Evolutionary conservation across 2,113 vertebrate genomes (phyloP).

Genomic region (Oceanites oceanicus): DNA sequence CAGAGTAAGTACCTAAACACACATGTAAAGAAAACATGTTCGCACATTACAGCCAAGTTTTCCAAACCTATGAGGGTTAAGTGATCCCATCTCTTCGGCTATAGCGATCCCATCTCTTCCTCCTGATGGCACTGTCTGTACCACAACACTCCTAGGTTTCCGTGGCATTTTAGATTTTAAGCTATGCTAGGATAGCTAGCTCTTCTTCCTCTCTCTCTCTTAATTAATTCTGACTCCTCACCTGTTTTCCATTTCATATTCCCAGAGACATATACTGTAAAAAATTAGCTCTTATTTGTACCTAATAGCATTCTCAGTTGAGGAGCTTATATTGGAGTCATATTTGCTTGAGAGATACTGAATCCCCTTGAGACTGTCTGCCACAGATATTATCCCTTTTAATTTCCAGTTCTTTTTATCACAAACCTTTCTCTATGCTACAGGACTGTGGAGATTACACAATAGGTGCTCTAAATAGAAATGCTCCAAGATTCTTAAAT

Average conservation of each 20-base stretch:
- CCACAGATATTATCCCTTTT: slow-evolving; percentile 63
- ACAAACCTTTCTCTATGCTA: slow-evolving; percentile 27
- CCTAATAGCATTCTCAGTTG: slow-evolving; percentile 53
- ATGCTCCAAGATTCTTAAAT: slow-evolving; percentile 28
- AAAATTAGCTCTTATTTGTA: slow-evolving; percentile 68
- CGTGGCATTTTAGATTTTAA: not conserved
- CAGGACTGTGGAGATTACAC: not conserved
- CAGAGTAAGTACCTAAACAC: not conserved
- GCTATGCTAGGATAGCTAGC: not conserved
- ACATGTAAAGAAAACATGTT: not conserved
- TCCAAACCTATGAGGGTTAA: not conserved
- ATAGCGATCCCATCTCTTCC: not conserved
- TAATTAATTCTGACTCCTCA: slow-evolving; percentile 53
- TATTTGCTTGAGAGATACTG: slow-evolving; percentile 49
- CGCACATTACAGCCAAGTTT: not conserved
- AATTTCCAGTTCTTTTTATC: slow-evolving; percentile 67
- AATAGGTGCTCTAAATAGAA: slow-evolving; percentile 48
- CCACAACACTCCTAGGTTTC: not conserved
- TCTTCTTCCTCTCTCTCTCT: not conserved
- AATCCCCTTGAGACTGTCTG: slow-evolving; percentile 46
- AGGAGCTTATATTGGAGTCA: slow-evolving; percentile 36
- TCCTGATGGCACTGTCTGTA: not conserved
- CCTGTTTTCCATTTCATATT: slow-evolving; percentile 54
- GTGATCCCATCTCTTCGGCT: not conserved
- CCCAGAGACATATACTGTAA: slow-evolving; percentile 42